phyloP scores from a whole-genome alignment of 2,797 vertebrate genomes.

The Microctenopoma steveboyesi region DNA sequence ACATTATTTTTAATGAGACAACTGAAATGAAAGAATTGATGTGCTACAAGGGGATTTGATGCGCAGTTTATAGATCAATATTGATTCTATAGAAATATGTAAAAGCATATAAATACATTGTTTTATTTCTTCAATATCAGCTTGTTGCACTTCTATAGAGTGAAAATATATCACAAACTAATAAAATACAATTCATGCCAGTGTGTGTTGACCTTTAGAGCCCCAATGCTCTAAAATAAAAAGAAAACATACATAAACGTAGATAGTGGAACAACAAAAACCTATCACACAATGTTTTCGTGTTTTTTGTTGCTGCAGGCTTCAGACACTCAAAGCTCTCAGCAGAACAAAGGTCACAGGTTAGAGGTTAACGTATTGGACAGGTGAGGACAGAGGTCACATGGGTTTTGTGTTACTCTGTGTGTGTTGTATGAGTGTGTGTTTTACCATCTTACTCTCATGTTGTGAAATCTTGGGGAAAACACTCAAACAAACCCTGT shows the following conservation, averaged over 20 bases:
- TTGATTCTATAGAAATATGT: no score
- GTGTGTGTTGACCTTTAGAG: no score
- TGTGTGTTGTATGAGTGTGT: conserved; percentile 22
- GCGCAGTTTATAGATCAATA: no score
- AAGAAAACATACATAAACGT: background rate
- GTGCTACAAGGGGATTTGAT: no score
- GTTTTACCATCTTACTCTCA: conserved; percentile 15
- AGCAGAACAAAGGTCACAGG: conserved; percentile 47
- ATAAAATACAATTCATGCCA: no score
- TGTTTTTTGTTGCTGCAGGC: conserved; percentile 34
- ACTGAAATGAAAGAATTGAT: no score
- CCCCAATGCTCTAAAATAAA: background rate
- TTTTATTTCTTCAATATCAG: no score
- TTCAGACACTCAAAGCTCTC: conserved; percentile 6
- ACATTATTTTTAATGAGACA: no score
- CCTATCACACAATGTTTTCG: conserved; percentile 18
- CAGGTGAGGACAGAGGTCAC: conserved; percentile 56
- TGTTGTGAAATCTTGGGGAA: background rate
- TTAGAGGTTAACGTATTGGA: conserved; percentile 52
- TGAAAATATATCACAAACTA: no score
- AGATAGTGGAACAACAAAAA: background rate
- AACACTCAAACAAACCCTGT: no score
- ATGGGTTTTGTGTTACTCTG: conserved; percentile 48
- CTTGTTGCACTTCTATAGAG: no score
- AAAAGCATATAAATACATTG: no score